These are phyloP conservation scores for Nemoura dubitans DNA, from an alignment of 2,888 invertebrate genomes.

Conservation along the genomic window DNA sequence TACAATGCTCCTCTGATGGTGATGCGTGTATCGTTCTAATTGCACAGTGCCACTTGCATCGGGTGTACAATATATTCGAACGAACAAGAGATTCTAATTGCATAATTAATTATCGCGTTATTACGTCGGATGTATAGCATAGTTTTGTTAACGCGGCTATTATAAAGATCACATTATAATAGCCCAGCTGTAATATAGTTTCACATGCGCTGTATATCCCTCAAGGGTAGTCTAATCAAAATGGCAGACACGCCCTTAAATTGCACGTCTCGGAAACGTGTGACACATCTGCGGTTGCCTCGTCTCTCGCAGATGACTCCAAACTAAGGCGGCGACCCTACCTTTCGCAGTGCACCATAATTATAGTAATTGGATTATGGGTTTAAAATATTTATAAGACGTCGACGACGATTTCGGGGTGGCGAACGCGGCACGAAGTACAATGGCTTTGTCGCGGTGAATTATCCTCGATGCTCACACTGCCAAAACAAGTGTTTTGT, in stretches of 20 bases:
- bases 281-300: not conserved
- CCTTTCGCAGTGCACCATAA: not conserved
- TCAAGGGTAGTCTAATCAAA: not conserved
- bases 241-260: not conserved
- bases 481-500: slow-evolving; percentile 12
- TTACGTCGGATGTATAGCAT: not conserved
- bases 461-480: not conserved
- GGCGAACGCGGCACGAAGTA: not conserved
- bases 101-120: not conserved
- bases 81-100: slow-evolving; percentile 7
- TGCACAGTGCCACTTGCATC: not conserved
- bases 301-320: not conserved
- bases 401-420: not conserved
- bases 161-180: not conserved
- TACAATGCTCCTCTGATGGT: slow-evolving; percentile 7
- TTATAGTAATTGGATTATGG: slow-evolving; percentile 3
- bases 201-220: not conserved
- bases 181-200: not conserved
- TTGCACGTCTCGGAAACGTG: not conserved
- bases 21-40: slow-evolving; percentile 1
- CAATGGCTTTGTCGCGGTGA: not conserved
- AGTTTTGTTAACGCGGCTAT: not conserved
- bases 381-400: not conserved
- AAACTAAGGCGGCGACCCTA: not conserved
- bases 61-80: slow-evolving; percentile 1